phyloP scores from a whole-genome alignment of 2,113 vertebrate genomes.

The Riparia riparia region DNA sequence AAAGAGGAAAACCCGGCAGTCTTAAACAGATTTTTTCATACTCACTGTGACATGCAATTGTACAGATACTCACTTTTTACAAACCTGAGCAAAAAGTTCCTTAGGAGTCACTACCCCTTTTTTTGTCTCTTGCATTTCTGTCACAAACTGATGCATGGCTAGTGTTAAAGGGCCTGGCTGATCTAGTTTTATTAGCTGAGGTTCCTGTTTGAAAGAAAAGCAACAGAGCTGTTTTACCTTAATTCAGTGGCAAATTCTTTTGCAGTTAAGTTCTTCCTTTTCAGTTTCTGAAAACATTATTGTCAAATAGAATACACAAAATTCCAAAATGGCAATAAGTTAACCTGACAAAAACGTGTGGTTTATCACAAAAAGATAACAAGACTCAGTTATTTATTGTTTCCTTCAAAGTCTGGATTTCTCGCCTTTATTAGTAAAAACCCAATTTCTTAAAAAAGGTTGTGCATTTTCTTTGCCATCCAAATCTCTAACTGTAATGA shows the following conservation, averaged over 20 bases:
- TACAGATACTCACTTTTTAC: slow-evolving; percentile 92
- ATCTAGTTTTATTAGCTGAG: slow-evolving; percentile 83
- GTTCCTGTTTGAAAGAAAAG: slow-evolving; percentile 79
- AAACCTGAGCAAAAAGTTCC: slow-evolving; percentile 95
- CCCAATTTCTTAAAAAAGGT: neutral
- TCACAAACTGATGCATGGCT: slow-evolving; percentile 91
- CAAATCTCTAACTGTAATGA: neutral
- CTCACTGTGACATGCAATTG: neutral
- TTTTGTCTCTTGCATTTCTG: slow-evolving; percentile 89
- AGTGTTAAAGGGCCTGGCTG: slow-evolving; percentile 88
- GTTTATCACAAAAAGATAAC: neutral
- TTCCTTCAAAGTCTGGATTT: neutral
- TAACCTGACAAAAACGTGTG: neutral
- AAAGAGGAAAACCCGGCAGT: neutral
- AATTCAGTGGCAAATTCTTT: neutral
- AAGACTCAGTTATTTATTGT: neutral
- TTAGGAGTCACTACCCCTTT: slow-evolving; percentile 87
- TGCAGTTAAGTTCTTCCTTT: neutral
- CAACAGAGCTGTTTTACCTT: slow-evolving; percentile 39
- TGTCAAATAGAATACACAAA: neutral
- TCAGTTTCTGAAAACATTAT: neutral
- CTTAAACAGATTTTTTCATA: neutral
- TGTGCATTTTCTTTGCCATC: neutral
- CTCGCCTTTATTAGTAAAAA: neutral
- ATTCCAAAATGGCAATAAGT: neutral